Conservation (phyloP, 2,888 invertebrate genomes). For the Conomelus anceps region DNA sequence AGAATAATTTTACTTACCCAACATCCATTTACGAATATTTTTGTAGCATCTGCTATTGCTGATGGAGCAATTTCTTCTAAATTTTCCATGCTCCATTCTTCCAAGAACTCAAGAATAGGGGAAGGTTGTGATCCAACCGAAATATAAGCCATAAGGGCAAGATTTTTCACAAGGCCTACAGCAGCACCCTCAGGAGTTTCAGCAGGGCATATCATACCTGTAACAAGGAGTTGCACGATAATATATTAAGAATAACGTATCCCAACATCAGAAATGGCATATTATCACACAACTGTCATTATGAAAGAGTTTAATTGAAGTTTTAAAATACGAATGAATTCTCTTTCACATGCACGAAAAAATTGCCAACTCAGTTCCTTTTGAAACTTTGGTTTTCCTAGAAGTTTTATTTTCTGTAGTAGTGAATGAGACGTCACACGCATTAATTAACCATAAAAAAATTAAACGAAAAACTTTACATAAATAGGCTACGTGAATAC, state of each 20-base stretch:
- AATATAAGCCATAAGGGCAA: constrained; percentile 99
- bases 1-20: constrained; percentile 57
- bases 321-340: too few relatives aligned
- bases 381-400: too few relatives aligned
- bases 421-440: too few relatives aligned
- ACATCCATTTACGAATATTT: constrained; percentile 99
- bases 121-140: constrained; percentile 99
- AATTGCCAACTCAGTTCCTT: too few relatives aligned
- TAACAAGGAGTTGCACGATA: background rate
- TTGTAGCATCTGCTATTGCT: constrained; percentile 97
- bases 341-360: too few relatives aligned
- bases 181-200: constrained; percentile 98
- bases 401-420: too few relatives aligned
- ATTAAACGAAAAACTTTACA: too few relatives aligned
- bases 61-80: constrained; percentile 99
- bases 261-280: too few relatives aligned
- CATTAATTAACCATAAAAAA: too few relatives aligned
- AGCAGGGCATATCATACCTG: constrained; percentile 92
- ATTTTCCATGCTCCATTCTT: constrained; percentile 99
- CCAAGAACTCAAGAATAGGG: constrained; percentile 99
- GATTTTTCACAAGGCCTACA: constrained; percentile 95
- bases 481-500: too few relatives aligned
- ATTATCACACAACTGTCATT: too few relatives aligned
- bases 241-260: background rate
- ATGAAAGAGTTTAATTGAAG: too few relatives aligned